phyloP scores from a whole-genome alignment of 2,888 invertebrate species.

The Agrotis exclamationis region DNA sequence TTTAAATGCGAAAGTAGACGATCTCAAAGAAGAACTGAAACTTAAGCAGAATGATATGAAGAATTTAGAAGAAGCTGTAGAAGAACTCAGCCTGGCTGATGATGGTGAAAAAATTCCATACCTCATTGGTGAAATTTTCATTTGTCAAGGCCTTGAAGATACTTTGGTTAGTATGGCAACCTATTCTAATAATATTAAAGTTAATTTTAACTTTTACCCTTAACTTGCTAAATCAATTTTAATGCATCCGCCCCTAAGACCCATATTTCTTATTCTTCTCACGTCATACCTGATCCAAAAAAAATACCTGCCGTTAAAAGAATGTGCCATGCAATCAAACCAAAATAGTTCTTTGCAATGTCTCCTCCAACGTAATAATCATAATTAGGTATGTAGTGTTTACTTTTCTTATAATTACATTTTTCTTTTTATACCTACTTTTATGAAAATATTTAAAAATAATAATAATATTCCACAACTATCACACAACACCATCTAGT shows the following conservation, averaged over 20 bases:
- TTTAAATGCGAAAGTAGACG: constrained; percentile 97
- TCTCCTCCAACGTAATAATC: no score
- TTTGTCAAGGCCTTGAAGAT: constrained; percentile 94
- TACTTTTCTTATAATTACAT: no score
- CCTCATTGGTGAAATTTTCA: constrained; percentile 97
- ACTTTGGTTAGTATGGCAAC: constrained; percentile 91
- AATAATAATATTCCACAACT: no score
- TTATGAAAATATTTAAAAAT: no score
- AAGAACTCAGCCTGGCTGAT: constrained; percentile 95
- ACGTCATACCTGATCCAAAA: background rate
- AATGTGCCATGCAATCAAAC: background rate
- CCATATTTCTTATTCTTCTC: no score
- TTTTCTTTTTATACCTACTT: no score
- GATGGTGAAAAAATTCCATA: constrained; percentile 95
- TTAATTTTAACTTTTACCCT: background rate
- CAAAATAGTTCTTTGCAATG: no score
- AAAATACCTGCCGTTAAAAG: background rate
- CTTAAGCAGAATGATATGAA: constrained; percentile 97
- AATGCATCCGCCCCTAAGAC: no score
- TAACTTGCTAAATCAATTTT: no score
- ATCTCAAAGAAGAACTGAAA: constrained; percentile 96
- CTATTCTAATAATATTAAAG: no score
- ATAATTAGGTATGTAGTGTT: no score
- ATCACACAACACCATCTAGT: no score
- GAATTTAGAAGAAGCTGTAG: constrained; percentile 98